Evolutionary conservation across 2,888 invertebrate species (phyloP), one percentile per base, ranked within the genome.

Genomic region (Choreutis nemorana): DNA sequence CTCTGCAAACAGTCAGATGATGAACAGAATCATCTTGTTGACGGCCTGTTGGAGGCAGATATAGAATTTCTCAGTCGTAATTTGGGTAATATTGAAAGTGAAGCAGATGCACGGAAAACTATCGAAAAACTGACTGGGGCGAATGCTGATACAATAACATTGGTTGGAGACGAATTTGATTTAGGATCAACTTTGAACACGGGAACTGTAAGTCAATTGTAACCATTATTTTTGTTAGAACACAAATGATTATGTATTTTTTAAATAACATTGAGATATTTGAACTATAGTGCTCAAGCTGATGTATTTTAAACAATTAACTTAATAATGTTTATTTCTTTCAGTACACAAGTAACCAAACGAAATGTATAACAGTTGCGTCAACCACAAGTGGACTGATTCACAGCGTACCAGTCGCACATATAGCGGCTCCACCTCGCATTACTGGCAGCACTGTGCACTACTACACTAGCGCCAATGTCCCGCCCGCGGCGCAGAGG

Each of bases 21-120:
- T 34, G 67, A 68, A 39, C 65, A 72, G 22, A 70, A 50, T 40
- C 56, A 67, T 46, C 48, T 78, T 31, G 75, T 73, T 5, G 77
- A 78, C 41, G 80, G 78, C 3, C 45, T 80, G 25, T 42, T 79
- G 14, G 80, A 80, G 35, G 65, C 78, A 1, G 80, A 80, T 44
- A 80, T 80, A 16, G 80, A 80, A 41, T 80, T 80, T 57, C 47
- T 80, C 37, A 80, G 78, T 36, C 54, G 75, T 13, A 79, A 80
- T 39, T 49, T 80, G 41, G 77, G 73, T 1, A 72, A 78, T 40
- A 79, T 79, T 33, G 80, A 79, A 34, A 79, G 77, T 48, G 80
- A 80, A 32, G 72, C 78, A 1, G 80, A 80, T 37, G 79, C 78
- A 1, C 65, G 80, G 24, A 79, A 80, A 43, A 73, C 79, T n/a